Conservation (phyloP, 2,113 vertebrate genomes). For the Hipposideros armiger region DNA sequence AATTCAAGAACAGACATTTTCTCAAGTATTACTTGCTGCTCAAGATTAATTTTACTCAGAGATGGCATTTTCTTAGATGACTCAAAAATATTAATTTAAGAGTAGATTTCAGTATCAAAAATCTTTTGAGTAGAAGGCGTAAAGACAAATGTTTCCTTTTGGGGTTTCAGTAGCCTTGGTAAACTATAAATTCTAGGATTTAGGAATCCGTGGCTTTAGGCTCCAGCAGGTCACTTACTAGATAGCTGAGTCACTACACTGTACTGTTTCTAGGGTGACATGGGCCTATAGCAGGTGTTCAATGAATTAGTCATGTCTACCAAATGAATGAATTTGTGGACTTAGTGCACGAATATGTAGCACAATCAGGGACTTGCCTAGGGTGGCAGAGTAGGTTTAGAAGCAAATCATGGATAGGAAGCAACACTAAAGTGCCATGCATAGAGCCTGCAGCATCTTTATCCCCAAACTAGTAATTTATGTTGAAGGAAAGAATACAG, state of each 20-base stretch:
- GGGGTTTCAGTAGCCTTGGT: background rate
- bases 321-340: background rate
- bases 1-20: conserved; percentile 25
- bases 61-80: background rate
- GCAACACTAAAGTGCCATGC: background rate
- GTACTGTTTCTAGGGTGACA: background rate
- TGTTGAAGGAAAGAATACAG: background rate
- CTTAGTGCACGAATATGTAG: background rate
- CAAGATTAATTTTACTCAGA: conserved; percentile 3
- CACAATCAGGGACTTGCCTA: background rate
- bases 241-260: background rate
- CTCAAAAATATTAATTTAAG: conserved; percentile 45
- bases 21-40: conserved; percentile 4
- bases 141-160: background rate
- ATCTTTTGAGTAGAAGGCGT: background rate
- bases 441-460: background rate
- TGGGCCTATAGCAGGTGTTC: background rate
- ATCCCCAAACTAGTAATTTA: background rate
- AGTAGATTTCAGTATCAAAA: conserved; percentile 3
- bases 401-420: conserved; percentile 9
- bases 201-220: background rate
- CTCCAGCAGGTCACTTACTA: background rate
- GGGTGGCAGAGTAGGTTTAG: background rate
- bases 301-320: background rate
- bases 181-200: background rate